A percentile compares a stretch with the other conserved stretches of the same genome.
phyloP scores from a whole-genome alignment of 1,140 invertebrate species.

The Drosophila teissieri region DNA sequence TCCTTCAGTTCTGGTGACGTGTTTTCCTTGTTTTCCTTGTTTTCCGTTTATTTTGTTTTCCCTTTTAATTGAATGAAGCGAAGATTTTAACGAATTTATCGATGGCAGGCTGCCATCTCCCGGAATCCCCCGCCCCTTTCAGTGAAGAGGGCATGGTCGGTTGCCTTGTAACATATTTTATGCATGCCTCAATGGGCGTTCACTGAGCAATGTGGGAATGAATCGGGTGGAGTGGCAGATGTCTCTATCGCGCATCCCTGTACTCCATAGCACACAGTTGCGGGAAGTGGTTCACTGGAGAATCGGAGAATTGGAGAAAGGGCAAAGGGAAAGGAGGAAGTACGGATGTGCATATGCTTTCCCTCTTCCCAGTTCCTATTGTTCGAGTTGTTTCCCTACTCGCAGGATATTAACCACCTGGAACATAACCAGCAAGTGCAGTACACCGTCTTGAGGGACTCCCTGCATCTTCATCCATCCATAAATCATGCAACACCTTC shows the following conservation, averaged over 20 bases:
- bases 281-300: conserved; percentile 17
- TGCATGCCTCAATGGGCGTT: conserved; percentile 54
- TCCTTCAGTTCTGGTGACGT: conserved; percentile 21
- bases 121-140: not conserved
- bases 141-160: conserved; percentile 27
- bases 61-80: conserved; percentile 45
- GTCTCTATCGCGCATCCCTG: conserved; percentile 43
- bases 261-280: conserved; percentile 23
- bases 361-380: conserved; percentile 15
- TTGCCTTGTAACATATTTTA: conserved; percentile 67
- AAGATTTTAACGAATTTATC: conserved; percentile 57
- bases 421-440: conserved; percentile 42
- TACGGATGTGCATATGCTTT: conserved; percentile 25
- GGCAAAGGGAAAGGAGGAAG: not conserved
- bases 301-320: not conserved
- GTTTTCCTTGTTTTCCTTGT: not conserved
- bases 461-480: conserved; percentile 10
- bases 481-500: conserved; percentile 58
- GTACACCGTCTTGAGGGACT: not conserved
- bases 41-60: conserved; percentile 23
- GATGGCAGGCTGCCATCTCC: conserved; percentile 28
- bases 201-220: conserved; percentile 46
- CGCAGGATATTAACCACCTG: conserved; percentile 37
- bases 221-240: conserved; percentile 25
- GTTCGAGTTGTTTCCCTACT: conserved; percentile 2